These are phyloP conservation scores for Leptobrachium ailaonicum DNA, from an alignment of 2,113 vertebrate species.

Conservation along the genomic window DNA sequence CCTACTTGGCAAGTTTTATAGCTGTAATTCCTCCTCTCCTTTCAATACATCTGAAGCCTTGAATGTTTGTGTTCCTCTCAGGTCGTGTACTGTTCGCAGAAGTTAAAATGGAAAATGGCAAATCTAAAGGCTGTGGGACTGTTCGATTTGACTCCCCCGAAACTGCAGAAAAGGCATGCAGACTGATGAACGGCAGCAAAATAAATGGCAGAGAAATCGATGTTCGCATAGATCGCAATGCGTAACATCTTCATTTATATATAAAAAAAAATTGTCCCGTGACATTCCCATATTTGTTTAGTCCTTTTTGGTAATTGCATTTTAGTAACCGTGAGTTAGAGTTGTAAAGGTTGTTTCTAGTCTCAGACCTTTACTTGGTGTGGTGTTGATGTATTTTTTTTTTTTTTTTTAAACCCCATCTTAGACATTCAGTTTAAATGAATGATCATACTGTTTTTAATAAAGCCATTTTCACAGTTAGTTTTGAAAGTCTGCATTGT, in stretches of 20 bases:
- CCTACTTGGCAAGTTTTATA: too few species aligned
- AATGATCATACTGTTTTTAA: constrained; percentile 94
- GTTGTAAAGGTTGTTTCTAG: constrained; percentile 75
- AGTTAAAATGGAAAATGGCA: constrained; percentile 98
- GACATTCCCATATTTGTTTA: constrained; percentile 80
- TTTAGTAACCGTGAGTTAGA: constrained; percentile 75
- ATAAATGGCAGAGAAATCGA: constrained; percentile 97
- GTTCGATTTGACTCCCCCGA: constrained; percentile 93
- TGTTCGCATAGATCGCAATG: constrained; percentile 93
- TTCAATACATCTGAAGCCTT: neutral
- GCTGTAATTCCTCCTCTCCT: neutral
- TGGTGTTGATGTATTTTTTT: constrained; percentile 78
- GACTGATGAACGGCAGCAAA: constrained; percentile 97
- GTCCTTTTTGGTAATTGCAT: constrained; percentile 85
- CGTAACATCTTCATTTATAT: constrained; percentile 70
- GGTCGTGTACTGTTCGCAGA: constrained; percentile 98
- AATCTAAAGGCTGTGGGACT: constrained; percentile 96
- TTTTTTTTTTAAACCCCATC: constrained; percentile 88
- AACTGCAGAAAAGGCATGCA: constrained; percentile 94
- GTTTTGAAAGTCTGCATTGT: constrained; percentile 64
- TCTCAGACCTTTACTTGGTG: constrained; percentile 76
- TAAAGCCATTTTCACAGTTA: constrained; percentile 78
- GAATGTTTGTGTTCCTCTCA: constrained; percentile 53
- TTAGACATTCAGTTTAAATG: constrained; percentile 88
- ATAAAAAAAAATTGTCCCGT: constrained; percentile 57